Percentiles rank a stretch among this genome's conserved stretches.
Conservation (phyloP, 2,797 vertebrate genomes). For the Acanthopagrus latus region DNA sequence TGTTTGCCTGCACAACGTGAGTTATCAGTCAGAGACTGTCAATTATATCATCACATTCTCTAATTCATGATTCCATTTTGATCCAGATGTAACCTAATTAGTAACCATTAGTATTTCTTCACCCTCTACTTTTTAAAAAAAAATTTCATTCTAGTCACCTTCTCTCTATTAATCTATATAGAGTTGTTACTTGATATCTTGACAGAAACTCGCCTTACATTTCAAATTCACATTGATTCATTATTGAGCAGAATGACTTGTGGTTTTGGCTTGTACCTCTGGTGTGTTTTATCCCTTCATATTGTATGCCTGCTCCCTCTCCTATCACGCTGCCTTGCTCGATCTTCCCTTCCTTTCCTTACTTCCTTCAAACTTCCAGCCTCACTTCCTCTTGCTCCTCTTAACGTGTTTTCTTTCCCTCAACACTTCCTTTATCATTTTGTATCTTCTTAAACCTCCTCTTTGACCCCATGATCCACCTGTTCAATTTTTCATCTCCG, state of each 20-base stretch:
- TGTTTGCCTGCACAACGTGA: background rate
- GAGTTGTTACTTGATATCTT: background rate
- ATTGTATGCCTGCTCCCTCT: slow-evolving; percentile 36
- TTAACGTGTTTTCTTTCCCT: background rate
- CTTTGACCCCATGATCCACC: slow-evolving; percentile 49
- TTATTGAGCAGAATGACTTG: slow-evolving; percentile 52
- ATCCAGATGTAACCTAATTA: background rate
- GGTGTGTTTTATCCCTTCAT: slow-evolving; percentile 34
- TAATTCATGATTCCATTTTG: slow-evolving; percentile 4
- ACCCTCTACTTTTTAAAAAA: slow-evolving; percentile 4
- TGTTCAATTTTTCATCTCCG: slow-evolving; percentile 49
- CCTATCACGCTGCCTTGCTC: slow-evolving; percentile 11
- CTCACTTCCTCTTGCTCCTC: background rate
- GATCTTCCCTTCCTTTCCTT: slow-evolving; percentile 11
- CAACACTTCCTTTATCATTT: slow-evolving; percentile 23
- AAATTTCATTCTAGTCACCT: background rate
- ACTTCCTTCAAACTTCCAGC: slow-evolving; percentile 30
- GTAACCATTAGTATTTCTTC: background rate
- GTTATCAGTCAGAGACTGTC: background rate
- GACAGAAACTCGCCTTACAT: background rate
- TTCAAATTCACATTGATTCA: slow-evolving; percentile 9
- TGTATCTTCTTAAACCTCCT: slow-evolving; percentile 26
- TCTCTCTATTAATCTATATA: background rate
- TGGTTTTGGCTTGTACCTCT: slow-evolving; percentile 66
- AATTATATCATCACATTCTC: background rate